Evolutionary conservation across 2,888 invertebrate species (phyloP).

Genomic region (Cactoblastis cactorum): DNA sequence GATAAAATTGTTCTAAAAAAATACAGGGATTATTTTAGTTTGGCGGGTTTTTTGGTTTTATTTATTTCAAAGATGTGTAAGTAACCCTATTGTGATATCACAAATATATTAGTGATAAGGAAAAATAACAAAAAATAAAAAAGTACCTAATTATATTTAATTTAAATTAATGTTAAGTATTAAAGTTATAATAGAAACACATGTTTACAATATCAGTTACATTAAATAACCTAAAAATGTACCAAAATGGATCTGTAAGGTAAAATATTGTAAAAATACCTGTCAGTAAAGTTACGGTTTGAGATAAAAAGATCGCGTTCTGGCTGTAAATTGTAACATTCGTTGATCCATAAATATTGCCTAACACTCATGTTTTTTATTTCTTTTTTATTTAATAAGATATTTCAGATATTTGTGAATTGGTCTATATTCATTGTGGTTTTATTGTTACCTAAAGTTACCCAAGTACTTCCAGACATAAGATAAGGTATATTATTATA

Average conservation of each 20-base stretch:
- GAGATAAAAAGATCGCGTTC: no score
- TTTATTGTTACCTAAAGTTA: conserved; percentile 21
- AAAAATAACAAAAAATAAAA: neutral
- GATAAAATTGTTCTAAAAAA: neutral
- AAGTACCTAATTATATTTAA: neutral
- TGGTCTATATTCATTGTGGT: no score
- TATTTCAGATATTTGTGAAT: no score
- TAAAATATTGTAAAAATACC: no score
- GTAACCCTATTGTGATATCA: conserved; percentile 15
- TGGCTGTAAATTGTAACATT: no score
- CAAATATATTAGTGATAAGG: neutral
- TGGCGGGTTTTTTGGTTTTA: neutral
- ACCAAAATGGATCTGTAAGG: no score
- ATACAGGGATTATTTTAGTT: conserved; percentile 10
- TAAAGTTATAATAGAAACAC: neutral
- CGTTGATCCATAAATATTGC: no score
- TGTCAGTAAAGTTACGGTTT: no score
- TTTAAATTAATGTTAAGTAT: neutral
- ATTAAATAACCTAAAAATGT: neutral
- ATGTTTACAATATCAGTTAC: neutral
- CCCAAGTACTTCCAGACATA: conserved; percentile 9
- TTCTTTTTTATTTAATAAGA: no score
- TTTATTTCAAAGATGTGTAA: conserved; percentile 5
- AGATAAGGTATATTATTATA: conserved; percentile 24
- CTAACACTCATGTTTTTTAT: no score